Percentiles rank a stretch among this genome's conserved stretches.
phyloP scores from a whole-genome alignment of 2,797 vertebrate genomes.

The Chelmon rostratus region DNA sequence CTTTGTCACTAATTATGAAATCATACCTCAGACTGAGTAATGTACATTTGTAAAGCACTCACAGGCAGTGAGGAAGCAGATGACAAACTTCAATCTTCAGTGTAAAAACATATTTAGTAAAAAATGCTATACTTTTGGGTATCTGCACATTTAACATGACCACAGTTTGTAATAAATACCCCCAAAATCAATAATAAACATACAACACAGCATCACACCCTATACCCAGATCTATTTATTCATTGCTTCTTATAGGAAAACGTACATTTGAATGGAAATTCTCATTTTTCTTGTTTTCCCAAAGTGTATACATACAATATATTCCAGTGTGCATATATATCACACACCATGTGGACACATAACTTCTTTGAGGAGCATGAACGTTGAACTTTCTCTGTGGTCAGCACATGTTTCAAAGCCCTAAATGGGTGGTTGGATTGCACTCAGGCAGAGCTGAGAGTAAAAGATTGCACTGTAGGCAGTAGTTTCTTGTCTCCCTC shows the following conservation, averaged over 20 bases:
- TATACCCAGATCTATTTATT: background rate
- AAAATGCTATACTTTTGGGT: conserved; percentile 4
- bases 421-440: conserved; percentile 64
- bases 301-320: background rate
- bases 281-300: background rate
- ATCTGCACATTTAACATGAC: background rate
- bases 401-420: conserved; percentile 61
- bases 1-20: conserved; percentile 41
- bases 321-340: background rate
- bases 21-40: conserved; percentile 24
- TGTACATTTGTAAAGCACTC: conserved; percentile 13
- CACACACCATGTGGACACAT: conserved; percentile 8
- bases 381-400: conserved; percentile 52
- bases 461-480: conserved; percentile 59
- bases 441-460: conserved; percentile 43
- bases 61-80: background rate
- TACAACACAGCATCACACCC: background rate
- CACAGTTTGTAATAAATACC: background rate
- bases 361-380: conserved; percentile 2
- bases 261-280: background rate
- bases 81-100: background rate
- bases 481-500: conserved; percentile 62
- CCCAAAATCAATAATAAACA: background rate
- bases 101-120: background rate
- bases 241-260: conserved; percentile 2